Evolutionary conservation across 2,797 vertebrate species (phyloP), one percentile per base, ranked within the genome.

Genomic region (Philypnodon macrostomus): DNA sequence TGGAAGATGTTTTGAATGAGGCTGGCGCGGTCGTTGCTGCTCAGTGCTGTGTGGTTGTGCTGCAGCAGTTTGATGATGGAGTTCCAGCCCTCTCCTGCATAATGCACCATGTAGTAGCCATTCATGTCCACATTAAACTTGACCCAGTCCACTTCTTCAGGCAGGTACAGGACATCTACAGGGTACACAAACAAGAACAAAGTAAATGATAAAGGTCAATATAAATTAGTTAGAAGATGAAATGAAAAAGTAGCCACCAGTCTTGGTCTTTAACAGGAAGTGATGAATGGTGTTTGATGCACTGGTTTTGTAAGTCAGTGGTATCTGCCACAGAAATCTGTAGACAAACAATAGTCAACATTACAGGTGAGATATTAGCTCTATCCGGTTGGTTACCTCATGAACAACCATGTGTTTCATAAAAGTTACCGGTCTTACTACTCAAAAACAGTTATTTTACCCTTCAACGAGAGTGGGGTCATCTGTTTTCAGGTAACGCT

Each of bases 61-160:
- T 77, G 89, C 61, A 98, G 87, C 46, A 96, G 84, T 12, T 37
- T 63, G 53, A 85, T 92, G 19, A 98, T 55, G 21, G 84, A 73
- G 61, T 90, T 82, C 95, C 94, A 97, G 4, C 94, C 94, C 0
- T 85, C 74, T 12, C 65, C 85, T 55, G 88, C 89, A 0, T 97
- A 97, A 76, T 97, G 93, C 2, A 97, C 93, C 47, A 96, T 92
- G 83, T 97, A 97, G 80, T 93, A 97, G 24, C 94, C 94, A 2
- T 85, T 93, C 93, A 94, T 94, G 56, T 91, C 88, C 58, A 93
- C 91, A 0, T 95, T 97, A 61, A 97, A 94, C 78, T 97, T 97
- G 70, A 97, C 83, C 95, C 95, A 97, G 30, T 91, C 88, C 55
- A 90, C 93, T 67, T 92, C 87, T 81, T 93, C 86, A 0, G 87